Percentiles rank a stretch among this genome's conserved stretches.
phyloP scores from a whole-genome alignment of 2,113 vertebrate genomes.

The Poeciliopsis turrubarensis region DNA sequence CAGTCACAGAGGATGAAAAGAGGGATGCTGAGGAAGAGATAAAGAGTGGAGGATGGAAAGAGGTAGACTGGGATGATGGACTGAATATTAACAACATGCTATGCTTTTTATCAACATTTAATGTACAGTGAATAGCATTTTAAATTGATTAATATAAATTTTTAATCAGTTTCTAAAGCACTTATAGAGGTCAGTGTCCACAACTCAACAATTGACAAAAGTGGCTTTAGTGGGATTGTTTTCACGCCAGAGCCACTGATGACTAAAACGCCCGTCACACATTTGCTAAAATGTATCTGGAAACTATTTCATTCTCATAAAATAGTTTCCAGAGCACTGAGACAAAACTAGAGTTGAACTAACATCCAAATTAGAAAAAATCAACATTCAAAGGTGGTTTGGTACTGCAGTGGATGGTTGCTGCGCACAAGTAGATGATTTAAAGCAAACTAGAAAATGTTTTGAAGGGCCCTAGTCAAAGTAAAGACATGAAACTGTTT shows the following conservation, averaged over 20 bases:
- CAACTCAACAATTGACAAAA: background rate
- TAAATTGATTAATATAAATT: too few relatives aligned
- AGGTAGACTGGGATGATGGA: background rate
- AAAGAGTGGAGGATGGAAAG: constrained; percentile 52
- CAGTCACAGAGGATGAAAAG: constrained; percentile 45
- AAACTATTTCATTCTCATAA: too few relatives aligned
- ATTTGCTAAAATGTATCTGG: too few relatives aligned
- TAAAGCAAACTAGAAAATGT: background rate
- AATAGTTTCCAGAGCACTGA: too few relatives aligned
- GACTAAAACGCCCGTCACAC: too few relatives aligned
- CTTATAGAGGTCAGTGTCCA: background rate
- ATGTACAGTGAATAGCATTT: background rate
- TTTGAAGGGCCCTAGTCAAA: background rate
- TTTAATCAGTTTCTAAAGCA: too few relatives aligned
- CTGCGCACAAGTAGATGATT: too few relatives aligned
- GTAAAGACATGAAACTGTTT: background rate
- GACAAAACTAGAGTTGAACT: too few relatives aligned
- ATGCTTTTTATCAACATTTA: background rate
- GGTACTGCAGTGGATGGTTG: too few relatives aligned
- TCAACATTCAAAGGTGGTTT: too few relatives aligned
- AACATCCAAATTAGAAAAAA: too few relatives aligned
- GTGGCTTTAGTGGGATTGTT: background rate
- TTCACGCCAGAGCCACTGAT: background rate
- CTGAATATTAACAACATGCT: background rate
- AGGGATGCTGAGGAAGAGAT: constrained; percentile 65